Conservation (phyloP, 2,888 invertebrate species). For the Anaspis maculata region DNA sequence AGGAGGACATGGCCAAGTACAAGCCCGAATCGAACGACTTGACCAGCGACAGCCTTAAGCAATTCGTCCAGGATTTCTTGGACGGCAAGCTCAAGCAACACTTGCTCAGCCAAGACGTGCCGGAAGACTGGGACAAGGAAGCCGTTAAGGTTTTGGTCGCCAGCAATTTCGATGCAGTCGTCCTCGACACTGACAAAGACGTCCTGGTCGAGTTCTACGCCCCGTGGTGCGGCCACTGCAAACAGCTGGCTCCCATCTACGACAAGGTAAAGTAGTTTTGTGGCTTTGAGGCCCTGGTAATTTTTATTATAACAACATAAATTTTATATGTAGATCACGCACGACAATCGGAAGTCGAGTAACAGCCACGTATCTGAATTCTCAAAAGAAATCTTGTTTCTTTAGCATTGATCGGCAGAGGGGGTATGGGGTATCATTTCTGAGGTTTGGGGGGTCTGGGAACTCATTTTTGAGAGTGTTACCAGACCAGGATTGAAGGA, state of each 20-base stretch:
- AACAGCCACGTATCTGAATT: too few species aligned
- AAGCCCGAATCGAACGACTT: conserved; percentile 77
- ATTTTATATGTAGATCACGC: too few species aligned
- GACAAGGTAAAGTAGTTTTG: too few species aligned
- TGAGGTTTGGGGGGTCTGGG: too few species aligned
- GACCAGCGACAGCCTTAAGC: conserved; percentile 56
- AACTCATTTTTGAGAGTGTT: too few species aligned
- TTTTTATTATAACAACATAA: too few species aligned
- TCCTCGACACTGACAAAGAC: conserved; percentile 74
- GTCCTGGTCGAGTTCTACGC: conserved; percentile 99
- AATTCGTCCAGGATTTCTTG: conserved; percentile 83
- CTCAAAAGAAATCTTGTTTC: too few species aligned
- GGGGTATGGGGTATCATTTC: too few species aligned
- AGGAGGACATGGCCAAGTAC: conserved; percentile 97
- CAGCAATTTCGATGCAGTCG: conserved; percentile 92
- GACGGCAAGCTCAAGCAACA: conserved; percentile 93
- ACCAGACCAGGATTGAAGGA: too few species aligned
- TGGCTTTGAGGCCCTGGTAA: too few species aligned
- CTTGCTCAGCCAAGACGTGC: conserved; percentile 86
- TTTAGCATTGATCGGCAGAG: too few species aligned
- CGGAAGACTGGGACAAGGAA: conserved; percentile 93
- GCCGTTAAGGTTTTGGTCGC: conserved; percentile 91
- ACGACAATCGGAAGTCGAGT: too few species aligned
- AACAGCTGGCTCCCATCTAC: conserved; percentile 93
- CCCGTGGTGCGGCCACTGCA: conserved; percentile 99